Evolutionary conservation across 2,797 vertebrate genomes (phyloP), one percentile per base, ranked within the genome.

Genomic region (Mareca penelope): DNA sequence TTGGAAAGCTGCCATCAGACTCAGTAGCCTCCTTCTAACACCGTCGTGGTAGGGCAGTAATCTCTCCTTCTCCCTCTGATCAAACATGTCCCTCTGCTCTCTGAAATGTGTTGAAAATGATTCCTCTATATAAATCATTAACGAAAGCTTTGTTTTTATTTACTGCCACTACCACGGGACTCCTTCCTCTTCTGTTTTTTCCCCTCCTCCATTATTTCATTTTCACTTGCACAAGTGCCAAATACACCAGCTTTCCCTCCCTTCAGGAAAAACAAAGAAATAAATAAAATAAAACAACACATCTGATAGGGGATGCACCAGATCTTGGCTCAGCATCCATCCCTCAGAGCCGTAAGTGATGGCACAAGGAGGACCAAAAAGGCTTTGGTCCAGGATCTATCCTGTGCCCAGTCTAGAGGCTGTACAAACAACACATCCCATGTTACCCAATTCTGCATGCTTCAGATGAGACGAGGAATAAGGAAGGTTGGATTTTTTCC

Each of bases 1-100:
- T 91, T 95, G 96, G 94, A 95, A 44, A 85, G 65, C 69, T 92
- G 90, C 93, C 93, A 95, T 73, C 44, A 70, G 37, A 86, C 83
- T 89, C 86, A 85, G 83, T 89, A 85, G 84, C 72, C 63, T 93
- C 57, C 89, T 95, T 72, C 93, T 94, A 76, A 83, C 72, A 93
- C 65, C 0, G 0, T 65, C 12, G 9, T 65, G 60, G 44, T 50
- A 95, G 33, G 21, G 72, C 72, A 90, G 67, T 78, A 94, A 76
- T 90, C 53, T 89, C 57, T 64, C 23, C 28, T 86, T 77, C 53
- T 93, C 75, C n/a, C 39, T 94, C 48, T 90, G 65, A 93, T 92
- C 92, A 95, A 92, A 78, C 55, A 83, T 87, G 87, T 93, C 72
- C 69, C 53, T 61, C 81, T 93, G 61, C 29, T 81, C 57, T 46